Conservation (phyloP, 1,140 invertebrate genomes). For the Diorhabda carinulata region DNA sequence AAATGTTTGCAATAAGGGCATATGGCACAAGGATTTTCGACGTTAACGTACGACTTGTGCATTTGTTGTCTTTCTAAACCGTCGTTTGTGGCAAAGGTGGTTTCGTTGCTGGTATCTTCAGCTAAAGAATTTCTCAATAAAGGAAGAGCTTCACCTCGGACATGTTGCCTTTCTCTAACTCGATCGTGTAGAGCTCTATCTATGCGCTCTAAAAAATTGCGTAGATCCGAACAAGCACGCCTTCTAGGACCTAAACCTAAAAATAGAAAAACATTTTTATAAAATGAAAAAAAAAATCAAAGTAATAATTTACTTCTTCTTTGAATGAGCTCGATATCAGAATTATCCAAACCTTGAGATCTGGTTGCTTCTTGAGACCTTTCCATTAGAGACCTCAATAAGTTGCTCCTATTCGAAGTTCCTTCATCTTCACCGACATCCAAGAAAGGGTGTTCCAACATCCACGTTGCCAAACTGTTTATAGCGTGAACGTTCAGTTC, state of each 20-base stretch:
- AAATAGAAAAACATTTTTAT: not conserved
- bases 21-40: conserved; percentile 23
- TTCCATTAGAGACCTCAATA: conserved; percentile 6
- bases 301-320: conserved; percentile 18
- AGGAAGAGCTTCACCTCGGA: conserved; percentile 49
- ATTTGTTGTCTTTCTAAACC: not conserved
- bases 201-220: conserved; percentile 23
- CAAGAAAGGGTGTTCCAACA: conserved; percentile 60
- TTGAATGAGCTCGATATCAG: conserved; percentile 20
- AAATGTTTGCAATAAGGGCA: conserved; percentile 45
- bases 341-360: conserved; percentile 21
- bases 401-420: conserved; percentile 2
- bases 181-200: conserved; percentile 30
- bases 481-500: conserved; percentile 56
- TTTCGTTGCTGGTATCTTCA: conserved; percentile 8
- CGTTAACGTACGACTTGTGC: conserved; percentile 17
- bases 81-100: not conserved
- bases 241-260: conserved; percentile 20
- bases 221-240: conserved; percentile 19
- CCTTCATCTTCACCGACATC: conserved; percentile 35
- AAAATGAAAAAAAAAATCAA: not conserved
- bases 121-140: conserved; percentile 31
- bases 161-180: conserved; percentile 48
- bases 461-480: conserved; percentile 64
- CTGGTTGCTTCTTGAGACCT: conserved; percentile 25